Conservation (phyloP, 2,888 invertebrate genomes). For the Phorcus lineatus region DNA sequence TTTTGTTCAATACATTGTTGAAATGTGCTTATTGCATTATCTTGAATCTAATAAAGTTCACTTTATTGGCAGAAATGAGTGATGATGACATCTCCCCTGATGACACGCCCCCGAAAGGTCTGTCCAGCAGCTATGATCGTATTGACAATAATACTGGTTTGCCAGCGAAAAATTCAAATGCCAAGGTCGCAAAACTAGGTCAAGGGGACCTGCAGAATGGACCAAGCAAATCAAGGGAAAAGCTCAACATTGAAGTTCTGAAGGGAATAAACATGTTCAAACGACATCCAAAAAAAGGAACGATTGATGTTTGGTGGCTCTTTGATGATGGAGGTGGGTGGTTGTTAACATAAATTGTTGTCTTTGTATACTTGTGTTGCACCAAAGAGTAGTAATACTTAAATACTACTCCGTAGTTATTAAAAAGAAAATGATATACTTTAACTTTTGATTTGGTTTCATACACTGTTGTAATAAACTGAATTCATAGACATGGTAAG, state of each 20-base stretch:
- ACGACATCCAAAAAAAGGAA: slow-evolving; percentile 82
- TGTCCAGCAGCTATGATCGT: background rate
- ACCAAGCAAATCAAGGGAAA: background rate
- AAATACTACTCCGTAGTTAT: no score
- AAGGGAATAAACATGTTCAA: slow-evolving; percentile 50
- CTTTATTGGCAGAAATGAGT: slow-evolving; percentile 33
- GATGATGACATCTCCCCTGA: slow-evolving; percentile 41
- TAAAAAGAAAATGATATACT: no score
- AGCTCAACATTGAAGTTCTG: slow-evolving; percentile 37
- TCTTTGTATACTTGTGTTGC: no score
- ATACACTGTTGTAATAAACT: no score
- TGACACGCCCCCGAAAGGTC: slow-evolving; percentile 20
- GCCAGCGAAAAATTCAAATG: background rate
- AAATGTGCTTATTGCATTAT: background rate
- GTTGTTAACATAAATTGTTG: no score
- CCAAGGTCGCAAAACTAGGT: background rate
- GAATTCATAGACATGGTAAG: no score
- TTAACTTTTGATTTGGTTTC: no score
- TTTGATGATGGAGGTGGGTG: slow-evolving; percentile 94
- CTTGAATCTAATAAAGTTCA: background rate
- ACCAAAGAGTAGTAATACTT: no score
- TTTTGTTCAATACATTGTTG: no score
- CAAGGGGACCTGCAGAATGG: slow-evolving; percentile 16
- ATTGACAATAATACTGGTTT: background rate
- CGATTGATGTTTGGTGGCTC: slow-evolving; percentile 97